These are phyloP conservation scores for Larimichthys crocea DNA, from an alignment of 2,113 vertebrate species.

Conservation along the genomic window DNA sequence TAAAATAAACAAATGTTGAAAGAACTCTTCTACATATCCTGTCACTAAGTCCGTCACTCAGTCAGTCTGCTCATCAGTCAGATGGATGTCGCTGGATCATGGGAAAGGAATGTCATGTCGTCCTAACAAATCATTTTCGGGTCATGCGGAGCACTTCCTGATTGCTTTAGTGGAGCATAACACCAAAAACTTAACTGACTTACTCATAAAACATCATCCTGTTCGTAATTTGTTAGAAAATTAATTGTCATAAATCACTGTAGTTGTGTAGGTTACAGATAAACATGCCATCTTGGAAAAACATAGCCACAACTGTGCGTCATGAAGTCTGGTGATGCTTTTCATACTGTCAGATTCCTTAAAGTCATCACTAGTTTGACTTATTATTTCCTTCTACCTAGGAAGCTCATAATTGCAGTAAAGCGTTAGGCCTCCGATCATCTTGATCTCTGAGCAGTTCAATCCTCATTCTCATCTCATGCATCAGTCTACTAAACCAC, in stretches of 20 bases:
- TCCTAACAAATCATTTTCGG: conserved; percentile 35
- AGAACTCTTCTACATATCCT: not conserved
- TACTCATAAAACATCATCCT: not conserved
- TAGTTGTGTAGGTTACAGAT: not conserved
- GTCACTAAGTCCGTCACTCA: conserved; percentile 23
- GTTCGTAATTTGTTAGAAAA: not conserved
- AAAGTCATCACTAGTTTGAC: conserved; percentile 3
- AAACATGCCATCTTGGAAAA: not conserved
- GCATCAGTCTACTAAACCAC: conserved; percentile 26
- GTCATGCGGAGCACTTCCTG: conserved; percentile 62
- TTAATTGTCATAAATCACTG: not conserved
- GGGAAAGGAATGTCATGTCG: conserved; percentile 66
- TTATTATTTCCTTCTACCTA: not conserved
- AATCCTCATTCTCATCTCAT: not conserved
- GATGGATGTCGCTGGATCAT: conserved; percentile 49
- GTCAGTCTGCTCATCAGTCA: not conserved
- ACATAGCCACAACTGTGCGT: conserved; percentile 9
- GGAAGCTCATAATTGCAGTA: conserved; percentile 19
- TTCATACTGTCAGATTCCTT: conserved; percentile 24
- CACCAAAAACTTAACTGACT: conserved; percentile 6
- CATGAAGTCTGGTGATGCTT: conserved; percentile 16
- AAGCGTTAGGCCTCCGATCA: not conserved
- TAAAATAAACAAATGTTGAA: not conserved
- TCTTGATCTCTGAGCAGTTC: conserved; percentile 8
- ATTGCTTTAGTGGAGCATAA: conserved; percentile 41